Evolutionary conservation across 2,888 invertebrate genomes (phyloP).

Genomic region (Pseudoips prasinana): DNA sequence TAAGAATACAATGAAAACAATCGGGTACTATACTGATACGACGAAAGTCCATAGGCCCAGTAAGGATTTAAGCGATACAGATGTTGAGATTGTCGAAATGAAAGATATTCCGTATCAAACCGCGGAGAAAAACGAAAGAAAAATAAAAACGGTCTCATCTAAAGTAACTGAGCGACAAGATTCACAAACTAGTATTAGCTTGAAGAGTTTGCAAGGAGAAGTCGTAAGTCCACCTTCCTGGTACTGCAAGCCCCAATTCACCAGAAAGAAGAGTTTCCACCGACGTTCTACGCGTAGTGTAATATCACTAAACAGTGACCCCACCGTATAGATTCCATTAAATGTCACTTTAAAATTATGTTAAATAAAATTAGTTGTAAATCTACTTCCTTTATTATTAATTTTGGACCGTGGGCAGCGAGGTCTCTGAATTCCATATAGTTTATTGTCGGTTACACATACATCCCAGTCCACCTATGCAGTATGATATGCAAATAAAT

Average conservation of each 20-base stretch:
- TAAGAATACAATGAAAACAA: conserved; percentile 62
- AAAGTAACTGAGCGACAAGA: conserved; percentile 54
- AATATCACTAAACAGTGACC: conserved; percentile 45
- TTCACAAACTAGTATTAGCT: conserved; percentile 59
- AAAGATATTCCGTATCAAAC: conserved; percentile 67
- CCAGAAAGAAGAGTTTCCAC: conserved; percentile 71
- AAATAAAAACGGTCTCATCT: conserved; percentile 58
- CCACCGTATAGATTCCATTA: conserved; percentile 26
- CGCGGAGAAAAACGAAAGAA: conserved; percentile 32
- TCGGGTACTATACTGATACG: conserved; percentile 54
- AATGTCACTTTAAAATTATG: no score
- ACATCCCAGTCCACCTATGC: no score
- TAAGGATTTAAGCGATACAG: conserved; percentile 70
- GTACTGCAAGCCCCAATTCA: conserved; percentile 78
- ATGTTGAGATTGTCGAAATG: conserved; percentile 80
- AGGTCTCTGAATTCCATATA: no score
- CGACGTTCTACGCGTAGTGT: conserved; percentile 60
- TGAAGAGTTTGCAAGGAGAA: conserved; percentile 63
- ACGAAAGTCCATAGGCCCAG: conserved; percentile 58
- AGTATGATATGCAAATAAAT: no score
- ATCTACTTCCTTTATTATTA: no score
- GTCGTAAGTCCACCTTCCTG: conserved; percentile 74
- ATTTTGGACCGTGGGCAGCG: no score
- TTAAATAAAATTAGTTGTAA: background rate
- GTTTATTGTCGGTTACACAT: no score